Evolutionary conservation across 2,888 invertebrate genomes (phyloP).

Genomic region (Diloba caeruleocephala): DNA sequence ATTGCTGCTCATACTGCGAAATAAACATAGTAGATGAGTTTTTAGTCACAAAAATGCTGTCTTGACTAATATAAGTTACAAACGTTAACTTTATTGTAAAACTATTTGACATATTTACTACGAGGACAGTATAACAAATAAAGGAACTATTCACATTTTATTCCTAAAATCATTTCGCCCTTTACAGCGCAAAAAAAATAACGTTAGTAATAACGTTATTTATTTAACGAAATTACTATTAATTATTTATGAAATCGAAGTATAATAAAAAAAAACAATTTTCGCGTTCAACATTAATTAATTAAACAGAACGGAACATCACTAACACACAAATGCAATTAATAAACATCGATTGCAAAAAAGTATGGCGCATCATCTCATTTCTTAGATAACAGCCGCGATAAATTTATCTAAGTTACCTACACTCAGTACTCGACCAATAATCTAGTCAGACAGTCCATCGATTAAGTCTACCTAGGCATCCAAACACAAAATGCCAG

Average conservation of each 20-base stretch:
- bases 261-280: no score
- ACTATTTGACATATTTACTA: not conserved
- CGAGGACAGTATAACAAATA: slow-evolving; percentile 5
- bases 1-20: not conserved
- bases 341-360: slow-evolving; percentile 29
- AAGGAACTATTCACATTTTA: slow-evolving; percentile 15
- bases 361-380: slow-evolving; percentile 51
- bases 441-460: slow-evolving; percentile 53
- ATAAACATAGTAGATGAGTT: not conserved
- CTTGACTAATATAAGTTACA: no score
- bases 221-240: no score
- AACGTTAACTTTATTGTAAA: no score
- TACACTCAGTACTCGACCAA: slow-evolving; percentile 40
- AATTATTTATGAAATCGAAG: no score
- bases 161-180: no score
- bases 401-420: slow-evolving; percentile 48
- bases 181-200: not conserved
- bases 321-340: slow-evolving; percentile 40
- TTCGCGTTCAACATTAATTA: slow-evolving; percentile 9
- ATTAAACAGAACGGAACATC: slow-evolving; percentile 1
- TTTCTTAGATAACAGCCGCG: slow-evolving; percentile 47
- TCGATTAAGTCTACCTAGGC: slow-evolving; percentile 55
- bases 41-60: no score
- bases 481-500: slow-evolving; percentile 69
- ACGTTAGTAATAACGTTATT: no score